Conservation (phyloP, 2,797 vertebrate species). For the Macropus fuliginosus region DNA sequence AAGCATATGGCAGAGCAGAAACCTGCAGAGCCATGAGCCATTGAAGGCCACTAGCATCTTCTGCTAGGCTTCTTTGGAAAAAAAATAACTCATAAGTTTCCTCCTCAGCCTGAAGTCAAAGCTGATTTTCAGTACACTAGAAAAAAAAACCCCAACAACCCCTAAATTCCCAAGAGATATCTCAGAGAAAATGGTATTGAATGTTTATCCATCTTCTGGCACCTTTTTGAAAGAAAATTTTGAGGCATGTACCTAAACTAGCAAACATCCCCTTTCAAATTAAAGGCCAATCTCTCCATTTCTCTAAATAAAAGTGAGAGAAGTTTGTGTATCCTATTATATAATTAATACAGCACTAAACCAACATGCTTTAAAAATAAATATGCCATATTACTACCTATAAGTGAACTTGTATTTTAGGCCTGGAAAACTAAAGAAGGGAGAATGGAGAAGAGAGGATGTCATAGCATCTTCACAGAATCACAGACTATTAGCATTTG, state of each 20-base stretch:
- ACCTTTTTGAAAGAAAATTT: not conserved
- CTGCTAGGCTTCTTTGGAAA: constrained; percentile 44
- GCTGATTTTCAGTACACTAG: not conserved
- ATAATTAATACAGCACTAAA: not conserved
- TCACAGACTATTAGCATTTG: not conserved
- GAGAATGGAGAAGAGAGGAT: not conserved
- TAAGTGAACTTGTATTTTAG: not conserved
- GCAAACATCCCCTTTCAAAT: not conserved
- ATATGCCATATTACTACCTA: not conserved
- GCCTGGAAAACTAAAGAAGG: not conserved
- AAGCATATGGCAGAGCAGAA: constrained; percentile 25
- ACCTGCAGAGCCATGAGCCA: constrained; percentile 11
- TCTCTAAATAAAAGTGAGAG: not conserved
- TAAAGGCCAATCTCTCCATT: not conserved
- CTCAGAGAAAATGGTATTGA: not conserved
- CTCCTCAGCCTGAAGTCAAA: not conserved
- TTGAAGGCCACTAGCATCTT: not conserved
- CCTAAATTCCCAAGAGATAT: not conserved
- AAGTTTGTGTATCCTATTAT: not conserved
- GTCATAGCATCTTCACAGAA: not conserved
- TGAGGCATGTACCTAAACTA: not conserved
- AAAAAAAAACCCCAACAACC: not conserved
- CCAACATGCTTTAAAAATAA: not conserved
- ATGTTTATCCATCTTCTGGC: not conserved
- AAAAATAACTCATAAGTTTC: not conserved